phyloP scores from a whole-genome alignment of 2,113 vertebrate species.

The Gasterosteus aculeatus region DNA sequence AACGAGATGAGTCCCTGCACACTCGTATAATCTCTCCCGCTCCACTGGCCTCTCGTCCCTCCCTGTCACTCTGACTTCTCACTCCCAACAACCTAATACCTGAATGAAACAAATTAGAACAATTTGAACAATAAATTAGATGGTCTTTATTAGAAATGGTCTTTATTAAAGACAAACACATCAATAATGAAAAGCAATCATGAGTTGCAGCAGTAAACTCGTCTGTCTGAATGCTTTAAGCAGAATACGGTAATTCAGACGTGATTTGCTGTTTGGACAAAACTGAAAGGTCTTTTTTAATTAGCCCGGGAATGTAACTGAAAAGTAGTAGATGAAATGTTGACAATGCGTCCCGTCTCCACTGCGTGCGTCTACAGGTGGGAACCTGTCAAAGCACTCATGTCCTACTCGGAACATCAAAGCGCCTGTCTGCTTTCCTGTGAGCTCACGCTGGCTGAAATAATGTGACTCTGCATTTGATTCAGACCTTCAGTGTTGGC shows the following conservation, averaged over 20 bases:
- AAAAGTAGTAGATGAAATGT: neutral
- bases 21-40: conserved; percentile 6
- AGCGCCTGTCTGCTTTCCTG: conserved; percentile 38
- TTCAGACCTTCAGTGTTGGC: conserved; percentile 25
- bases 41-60: neutral
- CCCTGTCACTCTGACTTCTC: conserved; percentile 30
- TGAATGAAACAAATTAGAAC: conserved; percentile 19
- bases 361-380: conserved; percentile 34
- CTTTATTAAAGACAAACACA: neutral
- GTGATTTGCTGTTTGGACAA: neutral
- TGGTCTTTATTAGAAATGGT: neutral
- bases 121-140: conserved; percentile 14
- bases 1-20: conserved; percentile 25
- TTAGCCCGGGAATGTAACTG: neutral
- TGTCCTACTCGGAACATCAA: conserved; percentile 40
- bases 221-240: neutral
- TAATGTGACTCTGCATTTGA: conserved; percentile 45
- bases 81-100: conserved; percentile 11
- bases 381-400: conserved; percentile 42
- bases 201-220: neutral
- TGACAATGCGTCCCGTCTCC: conserved; percentile 7
- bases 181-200: neutral
- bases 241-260: neutral
- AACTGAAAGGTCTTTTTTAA: neutral
- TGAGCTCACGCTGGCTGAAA: conserved; percentile 57